Base-by-base conservation (phyloP, 2,797 vertebrate genomes). In the Prunella strophiata region DNA sequence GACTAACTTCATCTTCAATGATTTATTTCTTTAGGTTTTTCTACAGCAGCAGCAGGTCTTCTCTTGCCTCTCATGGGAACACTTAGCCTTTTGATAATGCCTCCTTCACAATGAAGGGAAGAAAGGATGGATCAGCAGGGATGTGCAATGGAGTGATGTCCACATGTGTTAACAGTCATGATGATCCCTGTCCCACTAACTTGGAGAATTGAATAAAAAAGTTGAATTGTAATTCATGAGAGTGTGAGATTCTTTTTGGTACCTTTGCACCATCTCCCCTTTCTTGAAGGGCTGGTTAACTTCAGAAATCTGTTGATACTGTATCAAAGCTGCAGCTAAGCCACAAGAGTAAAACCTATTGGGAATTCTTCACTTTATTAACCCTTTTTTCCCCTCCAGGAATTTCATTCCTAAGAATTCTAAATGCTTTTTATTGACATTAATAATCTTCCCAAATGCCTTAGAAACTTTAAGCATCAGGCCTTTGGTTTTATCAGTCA, bases 11-110 rank as follows among this genome's bases (percentile, higher is more conserved):
- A 34, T 34, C 36, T 92, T 91, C 38, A 84, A 63, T 95, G 54
- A 23, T 92, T 95, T 97, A 36, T 94, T 96, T 93, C 65, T 92
- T 45, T 83, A 97, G 97, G 95, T 76, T 93, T 92, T 93, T 86
- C 84, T 93, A 13, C 89, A 63, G 32, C 79, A 85, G 45, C 79
- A 80, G 85, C 77, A 93, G 42, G 38, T 63, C 66, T 36, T 78
- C 51, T 65, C 55, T 71, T 82, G 48, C 58, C 47, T 91, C 74
- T 51, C 38, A 5, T 0, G 42, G 57, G 75, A 36, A 22, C 19
- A 8, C 21, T 57, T 71, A 38, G 19, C 7, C 16, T 92, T 82
- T 59, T 85, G 58, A 16, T 81, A 84, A 47, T 80, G 55, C 34
- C 47, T 58, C 71, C 47, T 93, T 76, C 87, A 77, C 68, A 65